phyloP scores from a whole-genome alignment of 1,140 invertebrate species.

The Coenobita brevimanus region DNA sequence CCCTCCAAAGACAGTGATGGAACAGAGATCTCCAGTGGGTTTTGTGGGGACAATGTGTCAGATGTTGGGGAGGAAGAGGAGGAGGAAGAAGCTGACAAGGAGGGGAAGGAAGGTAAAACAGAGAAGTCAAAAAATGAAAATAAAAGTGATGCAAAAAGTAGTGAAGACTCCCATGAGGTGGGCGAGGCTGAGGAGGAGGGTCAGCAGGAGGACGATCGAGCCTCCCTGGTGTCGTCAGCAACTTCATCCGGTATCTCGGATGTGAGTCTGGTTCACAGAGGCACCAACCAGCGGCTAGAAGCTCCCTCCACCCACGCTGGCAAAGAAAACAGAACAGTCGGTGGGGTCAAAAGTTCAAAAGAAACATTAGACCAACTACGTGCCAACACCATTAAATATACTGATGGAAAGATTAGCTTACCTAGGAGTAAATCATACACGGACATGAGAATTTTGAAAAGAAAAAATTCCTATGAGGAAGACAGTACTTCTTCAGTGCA shows the following conservation, averaged over 20 bases:
- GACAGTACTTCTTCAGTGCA: slow-evolving; percentile 1
- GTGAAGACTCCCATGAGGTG: neutral
- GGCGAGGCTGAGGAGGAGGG: slow-evolving; percentile 25
- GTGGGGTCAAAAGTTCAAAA: slow-evolving; percentile 2
- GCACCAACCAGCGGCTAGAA: slow-evolving; percentile 11
- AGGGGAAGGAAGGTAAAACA: neutral
- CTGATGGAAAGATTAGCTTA: slow-evolving; percentile 27
- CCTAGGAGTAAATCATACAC: slow-evolving; percentile 46
- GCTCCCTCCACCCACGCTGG: neutral
- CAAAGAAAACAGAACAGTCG: slow-evolving; percentile 3
- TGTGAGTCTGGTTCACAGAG: slow-evolving; percentile 41
- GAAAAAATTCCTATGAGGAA: slow-evolving; percentile 43
- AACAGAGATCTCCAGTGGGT: slow-evolving; percentile 44
- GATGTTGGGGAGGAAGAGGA: slow-evolving; percentile 41
- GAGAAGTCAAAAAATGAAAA: too few relatives aligned
- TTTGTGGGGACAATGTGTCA: slow-evolving; percentile 48
- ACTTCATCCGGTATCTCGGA: slow-evolving; percentile 50
- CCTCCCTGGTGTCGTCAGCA: slow-evolving; percentile 41
- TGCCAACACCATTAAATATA: neutral
- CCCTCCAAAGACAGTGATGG: slow-evolving; percentile 48
- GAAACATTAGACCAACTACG: slow-evolving; percentile 5
- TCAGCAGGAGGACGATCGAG: slow-evolving; percentile 45
- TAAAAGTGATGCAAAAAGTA: neutral
- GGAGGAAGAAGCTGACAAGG: slow-evolving; percentile 11
- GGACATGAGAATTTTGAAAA: slow-evolving; percentile 49